Evolutionary conservation across 2,797 vertebrate genomes (phyloP).

Genomic region (Takifugu ocellatus): DNA sequence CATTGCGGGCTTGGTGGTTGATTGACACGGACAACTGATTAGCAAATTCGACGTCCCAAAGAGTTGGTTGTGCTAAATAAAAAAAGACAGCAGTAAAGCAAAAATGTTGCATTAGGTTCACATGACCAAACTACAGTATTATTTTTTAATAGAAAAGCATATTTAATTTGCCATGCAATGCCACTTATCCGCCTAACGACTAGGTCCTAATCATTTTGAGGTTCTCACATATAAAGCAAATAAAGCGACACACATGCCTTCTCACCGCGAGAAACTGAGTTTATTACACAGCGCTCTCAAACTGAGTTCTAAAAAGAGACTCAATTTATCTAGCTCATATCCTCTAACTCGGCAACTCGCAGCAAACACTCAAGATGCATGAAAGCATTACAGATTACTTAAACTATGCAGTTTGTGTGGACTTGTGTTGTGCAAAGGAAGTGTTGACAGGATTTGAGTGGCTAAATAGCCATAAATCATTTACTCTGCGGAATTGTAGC

Average conservation of each 20-base stretch:
- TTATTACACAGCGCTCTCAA: too few species aligned
- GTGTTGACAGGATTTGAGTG: background rate
- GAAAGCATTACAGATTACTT: background rate
- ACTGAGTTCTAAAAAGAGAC: background rate
- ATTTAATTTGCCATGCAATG: background rate
- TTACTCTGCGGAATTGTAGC: background rate
- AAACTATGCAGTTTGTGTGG: background rate
- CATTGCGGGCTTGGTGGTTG: slow-evolving; percentile 78
- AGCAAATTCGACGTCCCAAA: slow-evolving; percentile 91
- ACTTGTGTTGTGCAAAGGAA: background rate
- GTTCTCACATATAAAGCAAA: background rate
- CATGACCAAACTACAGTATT: background rate
- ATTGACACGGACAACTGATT: slow-evolving; percentile 68
- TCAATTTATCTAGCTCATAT: background rate
- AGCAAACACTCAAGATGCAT: background rate
- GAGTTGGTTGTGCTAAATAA: slow-evolving; percentile 71
- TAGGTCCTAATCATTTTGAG: background rate
- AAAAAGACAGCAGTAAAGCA: background rate
- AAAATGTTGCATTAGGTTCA: background rate
- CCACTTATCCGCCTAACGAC: background rate
- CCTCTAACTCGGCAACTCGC: background rate
- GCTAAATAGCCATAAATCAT: background rate
- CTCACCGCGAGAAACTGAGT: too few species aligned
- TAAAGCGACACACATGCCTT: too few species aligned
- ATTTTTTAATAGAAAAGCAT: background rate